Base-by-base conservation (phyloP, 1,140 invertebrate species). In the Drosophila paulistorum region DNA sequence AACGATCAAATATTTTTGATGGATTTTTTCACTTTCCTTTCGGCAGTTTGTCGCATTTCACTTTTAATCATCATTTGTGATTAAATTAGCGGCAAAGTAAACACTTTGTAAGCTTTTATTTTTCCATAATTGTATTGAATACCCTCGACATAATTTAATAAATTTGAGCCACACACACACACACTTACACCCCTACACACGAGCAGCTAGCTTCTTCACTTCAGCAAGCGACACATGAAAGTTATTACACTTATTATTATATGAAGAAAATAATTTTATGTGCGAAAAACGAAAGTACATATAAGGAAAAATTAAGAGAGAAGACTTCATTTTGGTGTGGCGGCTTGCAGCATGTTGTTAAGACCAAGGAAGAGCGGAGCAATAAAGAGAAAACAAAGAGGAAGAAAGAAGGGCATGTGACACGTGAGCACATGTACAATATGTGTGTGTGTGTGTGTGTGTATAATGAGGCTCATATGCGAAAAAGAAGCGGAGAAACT, bases 191-290 rank as follows among this genome's bases (percentile, higher is more conserved):
- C 0, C 42, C 55, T 23, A 30, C 61, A 68, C 26, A 48, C 68
- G 14, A 17, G 10, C 17, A 20, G 14, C 45, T 48, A 48, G 68
- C 68, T 68, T 67, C 66, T 68, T 74, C 51, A 74, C 74, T 67
- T 37, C 65, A 48, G 69, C 45, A 35, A 58, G 67, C 84, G 80
- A 89, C 84, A 89, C 84, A 87, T 84, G 84, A 87, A 87, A 87
- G 80, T 87, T 87, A 87, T 87, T 89, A 81, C 80, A 83, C 84
- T 89, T 87, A 87, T 89, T 89, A 89, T 87, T 89, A 89, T 87
- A 89, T 84, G 80, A 78, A 81, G 84, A 87, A 89, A 89, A 87
- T 87, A 87, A 89, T 89, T 87, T 81, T 68, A 80, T 87, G 72
- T 68, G 72, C 58, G 61, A 65, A 55, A 71, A 67, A 61, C 30